Conservation (phyloP, 2,113 vertebrate genomes). For the Rhegmatorhina hoffmannsi region DNA sequence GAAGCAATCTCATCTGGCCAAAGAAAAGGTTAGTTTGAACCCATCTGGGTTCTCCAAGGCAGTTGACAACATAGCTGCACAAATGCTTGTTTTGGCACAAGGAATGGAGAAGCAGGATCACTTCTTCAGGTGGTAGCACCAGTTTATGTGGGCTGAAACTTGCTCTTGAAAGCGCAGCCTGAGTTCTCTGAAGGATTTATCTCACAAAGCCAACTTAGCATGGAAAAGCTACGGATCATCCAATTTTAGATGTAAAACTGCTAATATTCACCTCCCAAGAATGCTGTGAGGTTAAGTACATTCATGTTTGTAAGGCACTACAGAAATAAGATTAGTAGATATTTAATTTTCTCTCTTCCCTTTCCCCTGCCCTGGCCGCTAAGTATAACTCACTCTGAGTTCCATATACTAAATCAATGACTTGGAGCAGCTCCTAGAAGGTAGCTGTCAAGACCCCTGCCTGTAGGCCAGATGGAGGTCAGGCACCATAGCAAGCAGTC, state of each 20-base stretch:
- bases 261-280: constrained; percentile 30
- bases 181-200: not conserved
- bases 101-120: not conserved
- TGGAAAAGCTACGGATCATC: not conserved
- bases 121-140: constrained; percentile 47
- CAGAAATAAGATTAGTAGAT: constrained; percentile 25
- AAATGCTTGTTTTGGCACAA: constrained; percentile 57
- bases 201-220: not conserved
- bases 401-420: not conserved
- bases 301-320: not conserved
- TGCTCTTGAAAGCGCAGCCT: not conserved
- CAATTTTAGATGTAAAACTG: not conserved
- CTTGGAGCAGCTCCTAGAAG: constrained; percentile 25
- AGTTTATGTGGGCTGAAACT: not conserved
- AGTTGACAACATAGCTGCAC: constrained; percentile 25
- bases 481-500: not conserved
- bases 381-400: not conserved
- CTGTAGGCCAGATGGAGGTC: not conserved
- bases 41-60: not conserved
- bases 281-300: not conserved
- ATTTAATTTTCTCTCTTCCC: constrained; percentile 38
- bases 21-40: constrained; percentile 44
- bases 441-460: not conserved
- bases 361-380: not conserved
- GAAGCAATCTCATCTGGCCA: constrained; percentile 41